These are phyloP conservation scores for Tetrapedia diversipes DNA, from an alignment of 2,888 invertebrate genomes.

Conservation along the genomic window DNA sequence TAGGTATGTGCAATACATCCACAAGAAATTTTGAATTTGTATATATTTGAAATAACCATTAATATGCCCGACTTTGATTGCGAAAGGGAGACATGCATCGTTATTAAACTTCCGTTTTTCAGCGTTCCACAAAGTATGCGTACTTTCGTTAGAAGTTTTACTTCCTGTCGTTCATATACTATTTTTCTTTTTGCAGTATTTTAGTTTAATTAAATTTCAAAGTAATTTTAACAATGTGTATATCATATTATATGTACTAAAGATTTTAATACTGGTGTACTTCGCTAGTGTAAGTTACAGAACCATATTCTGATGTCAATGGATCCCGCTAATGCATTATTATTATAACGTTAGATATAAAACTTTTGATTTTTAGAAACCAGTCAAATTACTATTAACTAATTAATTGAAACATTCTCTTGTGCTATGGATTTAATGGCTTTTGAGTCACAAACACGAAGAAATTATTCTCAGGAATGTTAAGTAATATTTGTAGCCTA, in stretches of 20 bases:
- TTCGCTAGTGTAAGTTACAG: slow-evolving; percentile 25
- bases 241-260: slow-evolving; percentile 9
- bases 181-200: slow-evolving; percentile 17
- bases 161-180: slow-evolving; percentile 16
- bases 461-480: slow-evolving; percentile 30
- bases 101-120: slow-evolving; percentile 39
- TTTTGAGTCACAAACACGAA: slow-evolving; percentile 22
- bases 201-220: slow-evolving; percentile 38
- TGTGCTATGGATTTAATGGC: slow-evolving; percentile 16
- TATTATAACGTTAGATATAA: slow-evolving; percentile 7
- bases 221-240: slow-evolving; percentile 18
- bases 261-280: slow-evolving; percentile 22
- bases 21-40: slow-evolving; percentile 62
- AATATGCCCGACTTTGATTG: slow-evolving; percentile 20
- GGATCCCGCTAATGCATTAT: slow-evolving; percentile 25
- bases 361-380: slow-evolving; percentile 25
- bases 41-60: slow-evolving; percentile 50
- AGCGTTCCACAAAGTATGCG: slow-evolving; percentile 34
- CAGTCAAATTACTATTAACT: neutral
- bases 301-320: slow-evolving; percentile 36
- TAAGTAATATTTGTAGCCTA: slow-evolving; percentile 33
- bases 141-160: slow-evolving; percentile 31
- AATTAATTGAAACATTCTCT: slow-evolving; percentile 14
- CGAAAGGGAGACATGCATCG: slow-evolving; percentile 26
- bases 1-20: slow-evolving; percentile 67